A percentile compares a stretch with the other conserved stretches of the same genome.
phyloP scores from a whole-genome alignment of 1,140 invertebrate species.

The Hycleus phaleratus region DNA sequence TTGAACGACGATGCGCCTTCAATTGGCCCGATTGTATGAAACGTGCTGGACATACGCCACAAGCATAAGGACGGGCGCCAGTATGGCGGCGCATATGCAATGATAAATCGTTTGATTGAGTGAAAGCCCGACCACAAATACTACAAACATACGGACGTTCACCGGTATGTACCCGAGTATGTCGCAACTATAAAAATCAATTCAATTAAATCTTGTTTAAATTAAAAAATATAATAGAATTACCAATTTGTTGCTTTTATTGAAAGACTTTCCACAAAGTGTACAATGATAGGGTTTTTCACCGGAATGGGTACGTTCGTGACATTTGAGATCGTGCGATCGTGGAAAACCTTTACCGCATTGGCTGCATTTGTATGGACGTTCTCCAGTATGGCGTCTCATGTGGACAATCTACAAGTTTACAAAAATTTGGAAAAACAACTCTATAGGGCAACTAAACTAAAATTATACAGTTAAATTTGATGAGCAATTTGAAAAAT shows the following conservation, averaged over 20 bases:
- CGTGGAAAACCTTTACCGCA: slow-evolving; percentile 60
- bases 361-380: slow-evolving; percentile 50
- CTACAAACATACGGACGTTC: slow-evolving; percentile 45
- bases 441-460: too few species aligned
- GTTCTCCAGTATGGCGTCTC: slow-evolving; percentile 52
- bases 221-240: slow-evolving; percentile 6
- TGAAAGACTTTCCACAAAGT: slow-evolving; percentile 45
- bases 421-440: neutral
- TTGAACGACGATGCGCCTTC: slow-evolving; percentile 36
- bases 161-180: slow-evolving; percentile 41
- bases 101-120: slow-evolving; percentile 43
- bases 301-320: slow-evolving; percentile 50
- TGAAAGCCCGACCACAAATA: slow-evolving; percentile 40
- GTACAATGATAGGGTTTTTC: slow-evolving; percentile 52
- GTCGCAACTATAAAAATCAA: slow-evolving; percentile 30
- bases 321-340: slow-evolving; percentile 52
- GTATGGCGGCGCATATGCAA: slow-evolving; percentile 41
- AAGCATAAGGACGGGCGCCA: slow-evolving; percentile 37
- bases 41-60: slow-evolving; percentile 37
- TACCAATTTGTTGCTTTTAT: slow-evolving; percentile 42
- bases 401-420: slow-evolving; percentile 44
- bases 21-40: slow-evolving; percentile 41
- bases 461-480: too few species aligned
- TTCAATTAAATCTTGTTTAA: neutral
- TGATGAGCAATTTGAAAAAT: too few species aligned